Evolutionary conservation across 2,797 vertebrate species (phyloP).

Genomic region (Otolemur crassicaudatus): DNA sequence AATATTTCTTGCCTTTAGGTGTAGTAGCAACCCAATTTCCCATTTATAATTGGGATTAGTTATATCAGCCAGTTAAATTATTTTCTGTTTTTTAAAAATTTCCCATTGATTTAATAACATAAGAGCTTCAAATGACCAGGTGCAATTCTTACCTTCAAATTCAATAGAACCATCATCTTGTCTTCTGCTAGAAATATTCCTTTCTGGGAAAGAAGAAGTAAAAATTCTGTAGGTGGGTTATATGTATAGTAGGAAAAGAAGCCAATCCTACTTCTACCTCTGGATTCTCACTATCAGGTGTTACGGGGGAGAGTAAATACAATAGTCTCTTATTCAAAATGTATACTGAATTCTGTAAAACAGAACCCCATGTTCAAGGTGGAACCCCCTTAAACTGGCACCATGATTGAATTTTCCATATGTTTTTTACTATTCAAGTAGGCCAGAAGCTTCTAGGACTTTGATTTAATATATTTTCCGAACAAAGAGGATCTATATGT

Average conservation of each 20-base stretch:
- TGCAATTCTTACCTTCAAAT: background rate
- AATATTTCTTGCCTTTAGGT: background rate
- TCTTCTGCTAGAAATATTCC: background rate
- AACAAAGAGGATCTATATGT: background rate
- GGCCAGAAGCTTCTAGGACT: background rate
- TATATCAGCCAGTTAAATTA: background rate
- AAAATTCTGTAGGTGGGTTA: background rate
- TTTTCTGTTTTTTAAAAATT: background rate
- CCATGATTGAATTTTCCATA: background rate
- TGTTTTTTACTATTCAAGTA: background rate
- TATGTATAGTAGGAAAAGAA: background rate
- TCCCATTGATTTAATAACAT: background rate
- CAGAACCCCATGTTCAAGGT: background rate
- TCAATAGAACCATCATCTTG: conserved; percentile 1
- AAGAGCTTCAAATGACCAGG: background rate
- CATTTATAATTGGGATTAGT: background rate
- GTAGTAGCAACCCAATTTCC: background rate
- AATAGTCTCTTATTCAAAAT: background rate
- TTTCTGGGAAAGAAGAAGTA: background rate
- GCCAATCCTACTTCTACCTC: background rate
- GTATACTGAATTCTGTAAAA: background rate
- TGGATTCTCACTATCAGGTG: background rate
- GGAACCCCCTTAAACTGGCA: too few species aligned
- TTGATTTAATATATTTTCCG: background rate
- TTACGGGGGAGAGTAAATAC: background rate